These are phyloP conservation scores for Eurypyga helias DNA, from an alignment of 2,113 vertebrate species.

Conservation along the genomic window DNA sequence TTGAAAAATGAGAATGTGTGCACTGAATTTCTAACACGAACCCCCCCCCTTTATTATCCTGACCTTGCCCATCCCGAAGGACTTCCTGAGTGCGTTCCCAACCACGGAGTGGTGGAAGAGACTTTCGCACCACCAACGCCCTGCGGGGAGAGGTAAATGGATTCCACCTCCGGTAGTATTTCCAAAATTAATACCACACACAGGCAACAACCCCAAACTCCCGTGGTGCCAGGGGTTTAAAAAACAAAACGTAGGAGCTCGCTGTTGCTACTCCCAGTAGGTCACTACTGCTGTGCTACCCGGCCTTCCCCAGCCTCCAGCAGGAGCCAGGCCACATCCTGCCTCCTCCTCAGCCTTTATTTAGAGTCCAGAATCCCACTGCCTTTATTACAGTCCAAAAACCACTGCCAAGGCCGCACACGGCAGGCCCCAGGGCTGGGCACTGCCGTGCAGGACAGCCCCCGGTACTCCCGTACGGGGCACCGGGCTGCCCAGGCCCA, in stretches of 20 bases:
- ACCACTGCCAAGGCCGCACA: background rate
- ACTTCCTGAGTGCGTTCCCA: background rate
- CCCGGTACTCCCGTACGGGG: rapidly evolving
- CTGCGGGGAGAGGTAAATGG: background rate
- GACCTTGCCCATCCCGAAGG: background rate
- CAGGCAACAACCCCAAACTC: background rate
- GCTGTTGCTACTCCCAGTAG: background rate
- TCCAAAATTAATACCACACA: background rate
- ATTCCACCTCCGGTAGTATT: background rate
- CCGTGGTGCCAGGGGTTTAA: background rate
- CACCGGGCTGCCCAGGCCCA: background rate
- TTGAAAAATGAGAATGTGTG: background rate
- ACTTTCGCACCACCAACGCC: background rate
- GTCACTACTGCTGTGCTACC: background rate
- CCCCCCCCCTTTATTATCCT: rapidly evolving
- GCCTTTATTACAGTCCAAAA: background rate
- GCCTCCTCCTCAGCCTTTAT: background rate
- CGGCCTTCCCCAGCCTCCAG: background rate
- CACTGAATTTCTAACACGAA: background rate
- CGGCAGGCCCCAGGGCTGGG: background rate
- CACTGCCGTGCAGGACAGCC: background rate
- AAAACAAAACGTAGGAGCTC: background rate
- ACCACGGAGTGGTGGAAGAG: rapidly evolving
- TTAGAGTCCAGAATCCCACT: background rate
- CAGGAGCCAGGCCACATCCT: background rate